Evolutionary conservation across 2,113 vertebrate genomes (phyloP), one percentile per base, ranked within the genome.

Genomic region (Lasiurus cinereus): DNA sequence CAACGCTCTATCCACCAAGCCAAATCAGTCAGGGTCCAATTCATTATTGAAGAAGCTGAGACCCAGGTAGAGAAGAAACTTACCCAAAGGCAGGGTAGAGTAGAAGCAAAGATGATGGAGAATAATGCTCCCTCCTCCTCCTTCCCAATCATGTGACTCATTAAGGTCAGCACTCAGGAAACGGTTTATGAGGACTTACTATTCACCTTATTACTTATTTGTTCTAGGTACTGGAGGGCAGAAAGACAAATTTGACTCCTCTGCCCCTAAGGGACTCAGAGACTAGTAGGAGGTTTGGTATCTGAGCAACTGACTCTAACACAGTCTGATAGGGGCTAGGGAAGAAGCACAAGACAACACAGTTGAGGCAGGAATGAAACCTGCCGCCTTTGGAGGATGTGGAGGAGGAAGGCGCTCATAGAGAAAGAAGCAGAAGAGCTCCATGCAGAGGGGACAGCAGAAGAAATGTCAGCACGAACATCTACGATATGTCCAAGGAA

Each of bases 101-200:
- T 59, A 74, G 86, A 78, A 72, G 83, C 56, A 24, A 59, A 70
- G 54, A 22, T 54, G 31, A 24, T 54, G 12, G 62, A 73, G 13
- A 88, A 48, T 33, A 46, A 31, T 7, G 15, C 5, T 15, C 16
- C 16, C 27, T 5, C 24, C 43, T 9, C n/a, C 79, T 13, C 19
- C 50, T 12, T 31, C 31, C 15, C 22, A 62, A 74, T 19, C 10
- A 10, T 50, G 27, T 62, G n/a, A 72, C 54, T 13, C 27, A 27
- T 83, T 73, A 69, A 94, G 80, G 46, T 50, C 86, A 69, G 56
- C n/a, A 52, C 70, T 83, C 62, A 64, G 88, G 73, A 87, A 33
- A 29, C 56, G 14, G 56, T 83, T 88, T 74, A 24, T 50, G 66
- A 91, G 56, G 73, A 19, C 66, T 66, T 64, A 18, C 2, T 54